phyloP scores from a whole-genome alignment of 2,113 vertebrate genomes.

The Oenanthe oenanthe region DNA sequence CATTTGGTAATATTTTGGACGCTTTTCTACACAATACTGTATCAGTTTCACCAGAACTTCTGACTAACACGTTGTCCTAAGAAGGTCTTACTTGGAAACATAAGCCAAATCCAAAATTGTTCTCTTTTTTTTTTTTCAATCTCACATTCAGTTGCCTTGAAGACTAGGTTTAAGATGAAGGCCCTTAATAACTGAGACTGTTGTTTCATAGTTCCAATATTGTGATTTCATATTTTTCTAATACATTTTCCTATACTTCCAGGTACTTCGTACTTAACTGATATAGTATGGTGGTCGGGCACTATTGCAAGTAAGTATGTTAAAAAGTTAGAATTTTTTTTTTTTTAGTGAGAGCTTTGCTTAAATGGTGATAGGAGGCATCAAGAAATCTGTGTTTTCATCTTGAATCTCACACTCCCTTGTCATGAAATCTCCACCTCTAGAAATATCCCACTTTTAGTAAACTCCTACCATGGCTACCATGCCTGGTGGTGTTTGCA shows the following conservation, averaged over 20 bases:
- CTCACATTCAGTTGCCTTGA: not conserved
- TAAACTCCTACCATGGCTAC: not conserved
- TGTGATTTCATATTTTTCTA: not conserved
- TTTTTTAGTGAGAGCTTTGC: not conserved
- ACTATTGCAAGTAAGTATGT: slow-evolving; percentile 91
- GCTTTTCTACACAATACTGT: not conserved
- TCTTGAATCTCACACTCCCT: not conserved
- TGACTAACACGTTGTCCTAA: not conserved
- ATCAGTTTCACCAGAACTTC: not conserved
- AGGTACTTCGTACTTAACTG: slow-evolving; percentile 90
- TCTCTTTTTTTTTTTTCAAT: not conserved
- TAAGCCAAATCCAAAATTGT: not conserved
- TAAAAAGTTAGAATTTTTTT: not conserved
- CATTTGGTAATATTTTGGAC: not conserved
- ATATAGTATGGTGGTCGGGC: slow-evolving; percentile 94
- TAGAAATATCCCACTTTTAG: not conserved
- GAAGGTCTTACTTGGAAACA: not conserved
- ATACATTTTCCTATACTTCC: not conserved
- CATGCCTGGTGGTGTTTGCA: not conserved
- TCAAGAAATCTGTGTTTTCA: not conserved
- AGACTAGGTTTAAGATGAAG: not conserved
- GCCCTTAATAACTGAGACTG: not conserved
- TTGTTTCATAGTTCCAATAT: not conserved
- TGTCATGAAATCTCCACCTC: not conserved
- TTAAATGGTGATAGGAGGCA: not conserved